Percentiles rank a stretch among this genome's conserved stretches.
Evolutionary conservation across 2,888 invertebrate species (phyloP).

Genomic region (Nephrotoma appendiculata): DNA sequence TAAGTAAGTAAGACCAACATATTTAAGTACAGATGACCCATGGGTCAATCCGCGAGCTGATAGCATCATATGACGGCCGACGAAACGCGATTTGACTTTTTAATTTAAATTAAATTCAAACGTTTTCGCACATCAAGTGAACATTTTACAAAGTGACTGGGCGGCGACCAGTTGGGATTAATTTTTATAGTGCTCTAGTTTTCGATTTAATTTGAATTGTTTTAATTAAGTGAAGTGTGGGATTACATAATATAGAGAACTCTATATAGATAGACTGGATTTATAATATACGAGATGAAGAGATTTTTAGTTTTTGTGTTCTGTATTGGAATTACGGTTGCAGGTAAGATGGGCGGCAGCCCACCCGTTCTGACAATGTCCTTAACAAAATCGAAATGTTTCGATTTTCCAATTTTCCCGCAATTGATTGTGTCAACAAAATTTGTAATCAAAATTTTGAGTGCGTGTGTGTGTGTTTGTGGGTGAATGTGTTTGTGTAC

Average conservation of each 20-base stretch:
- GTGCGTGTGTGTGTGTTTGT: too few relatives aligned
- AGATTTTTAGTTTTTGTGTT: conserved; percentile 23
- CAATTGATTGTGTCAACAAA: neutral
- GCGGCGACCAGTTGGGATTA: neutral
- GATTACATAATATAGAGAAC: conserved; percentile 5
- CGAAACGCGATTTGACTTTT: neutral
- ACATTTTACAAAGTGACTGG: neutral
- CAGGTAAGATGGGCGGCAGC: conserved; percentile 21
- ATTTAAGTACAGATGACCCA: neutral
- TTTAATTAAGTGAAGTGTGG: neutral
- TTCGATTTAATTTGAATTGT: neutral
- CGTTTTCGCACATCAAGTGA: neutral
- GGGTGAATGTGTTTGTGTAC: too few relatives aligned
- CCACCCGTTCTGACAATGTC: neutral
- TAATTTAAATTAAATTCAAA: neutral
- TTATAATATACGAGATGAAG: conserved; percentile 20
- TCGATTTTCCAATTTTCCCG: neutral
- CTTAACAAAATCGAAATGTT: neutral
- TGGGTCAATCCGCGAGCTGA: neutral
- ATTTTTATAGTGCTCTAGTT: too few relatives aligned
- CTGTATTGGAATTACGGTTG: conserved; percentile 25
- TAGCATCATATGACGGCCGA: neutral
- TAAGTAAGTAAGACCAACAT: neutral
- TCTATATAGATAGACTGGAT: neutral
- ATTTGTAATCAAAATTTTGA: neutral